Base-by-base conservation (phyloP, 2,113 vertebrate species). In the Pollimyrus isidori region DNA sequence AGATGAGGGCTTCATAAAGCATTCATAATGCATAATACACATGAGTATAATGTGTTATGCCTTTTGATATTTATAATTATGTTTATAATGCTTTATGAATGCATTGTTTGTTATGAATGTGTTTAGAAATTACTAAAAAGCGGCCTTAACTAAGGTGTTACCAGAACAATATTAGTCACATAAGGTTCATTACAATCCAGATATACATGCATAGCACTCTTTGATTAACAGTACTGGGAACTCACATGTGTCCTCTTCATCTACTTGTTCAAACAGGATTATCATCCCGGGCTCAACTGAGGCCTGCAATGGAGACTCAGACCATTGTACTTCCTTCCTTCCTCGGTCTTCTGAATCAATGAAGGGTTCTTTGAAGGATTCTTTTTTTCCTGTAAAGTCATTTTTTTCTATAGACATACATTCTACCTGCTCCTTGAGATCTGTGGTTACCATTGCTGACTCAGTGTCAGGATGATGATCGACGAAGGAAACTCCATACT, bases 371-470 rank as follows among this genome's bases (percentile, higher is more conserved):
- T 56, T 56, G 53, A 56, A 58, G 21, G 56, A 21, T 23, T 7
- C 19, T 58, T 58, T 23, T 76, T 93, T 89, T 19, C 49, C 89
- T 42, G 46, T 48, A 5, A 48, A 46, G 26, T 91, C 62, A 7
- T n/a, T 87, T 89, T 65, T 56, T 10, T 56, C 39, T 35, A 46
- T 30, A 50, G 26, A 42, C 69, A 87, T 53, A 48, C 15, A 82
- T 48, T 17, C 21, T 15, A 88, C 87, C n/a, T 65, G 82, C 83
- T 92, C 90, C 45, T 89, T 89, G 52, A 91, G 83, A 35, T 91
- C 87, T 69, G 93, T 89, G 65, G 90, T 92, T 19, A 19, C 89
- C 65, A 86, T 46, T 19, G 89, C 92, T 89, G 88, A 23, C 76
- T 53, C 4, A 52, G 49, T 11, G 58, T 76, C 10, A 39, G 35